These are phyloP conservation scores for Xenentodon cancila DNA, from an alignment of 2,797 vertebrate genomes.

Conservation along the genomic window DNA sequence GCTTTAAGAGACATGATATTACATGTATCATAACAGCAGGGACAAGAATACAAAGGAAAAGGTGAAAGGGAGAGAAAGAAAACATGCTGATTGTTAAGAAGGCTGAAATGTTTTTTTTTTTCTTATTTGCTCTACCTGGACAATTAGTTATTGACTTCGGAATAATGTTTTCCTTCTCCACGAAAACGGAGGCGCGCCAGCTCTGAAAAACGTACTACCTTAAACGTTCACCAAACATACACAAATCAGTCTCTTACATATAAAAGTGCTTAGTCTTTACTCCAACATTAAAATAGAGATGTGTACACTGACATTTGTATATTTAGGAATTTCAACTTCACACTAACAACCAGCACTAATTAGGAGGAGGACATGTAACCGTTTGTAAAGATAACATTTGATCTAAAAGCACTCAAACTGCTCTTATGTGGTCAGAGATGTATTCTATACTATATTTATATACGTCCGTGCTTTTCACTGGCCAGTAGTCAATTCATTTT, in stretches of 20 bases:
- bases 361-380: neutral
- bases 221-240: slow-evolving; percentile 26
- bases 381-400: neutral
- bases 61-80: slow-evolving; percentile 12
- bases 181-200: slow-evolving; percentile 24
- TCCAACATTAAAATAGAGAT: neutral
- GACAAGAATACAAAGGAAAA: neutral
- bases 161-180: slow-evolving; percentile 66
- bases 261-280: neutral
- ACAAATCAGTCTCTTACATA: slow-evolving; percentile 1
- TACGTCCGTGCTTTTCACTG: slow-evolving; percentile 32
- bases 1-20: neutral
- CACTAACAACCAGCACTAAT: neutral
- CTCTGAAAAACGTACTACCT: slow-evolving; percentile 27
- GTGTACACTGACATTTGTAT: neutral
- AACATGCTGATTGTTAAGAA: slow-evolving; percentile 18
- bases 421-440: slow-evolving; percentile 4
- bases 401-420: slow-evolving; percentile 10
- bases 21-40: neutral
- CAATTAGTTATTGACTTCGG: slow-evolving; percentile 75
- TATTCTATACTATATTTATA: slow-evolving; percentile 10
- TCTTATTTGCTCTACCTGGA: slow-evolving; percentile 73
- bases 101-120: slow-evolving; percentile 30
- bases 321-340: neutral
- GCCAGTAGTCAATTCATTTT: slow-evolving; percentile 29